Base-by-base conservation (phyloP, 2,888 invertebrate genomes). In the Pyrrhia umbra region DNA sequence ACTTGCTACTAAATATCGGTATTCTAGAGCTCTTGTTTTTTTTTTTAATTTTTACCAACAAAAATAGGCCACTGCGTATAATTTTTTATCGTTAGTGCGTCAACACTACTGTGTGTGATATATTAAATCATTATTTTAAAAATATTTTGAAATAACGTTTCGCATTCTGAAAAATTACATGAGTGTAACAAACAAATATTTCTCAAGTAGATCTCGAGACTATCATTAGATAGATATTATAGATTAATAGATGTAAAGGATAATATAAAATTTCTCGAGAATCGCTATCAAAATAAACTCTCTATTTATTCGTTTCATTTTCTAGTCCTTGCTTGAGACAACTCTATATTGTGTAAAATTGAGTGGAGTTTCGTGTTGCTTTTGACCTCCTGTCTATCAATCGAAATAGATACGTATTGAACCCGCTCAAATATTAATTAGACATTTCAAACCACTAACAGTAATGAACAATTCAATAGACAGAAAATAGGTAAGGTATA, bases 291-390 rank as follows among this genome's bases (percentile, higher is more conserved):
- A 59, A 54, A 56, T 42, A 60, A 46, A 58, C 34, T 6, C 47
- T 6, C 15, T 47, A 37, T 51, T 43, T 47, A 61, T 40, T 49
- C 18, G 42, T 56, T 67, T 20, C n/a, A 20, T 5, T 34, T 13
- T 25, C 27, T 23, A 55, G 15, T 43, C n/a, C 46, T 46, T 37
- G 49, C 47, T 55, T 34, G 40, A 60, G 54, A 68, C 9, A 50
- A 43, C 47, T 45, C 59, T 50, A 69, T 77, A 51, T 61, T 51
- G 62, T 77, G 64, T 68, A 62, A 68, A 70, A 59, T 78, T 65
- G 77, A 88, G 86, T 86, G 84, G 80, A 82, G 81, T 86, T 75
- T 82, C 84, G 66, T 88, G 88, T 88, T 62, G 78, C 77, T 82
- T 83, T 81, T 83, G 83, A 81, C 77, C 75, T 78, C 64, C 63